Percentiles rank a stretch among this genome's conserved stretches.
phyloP scores from a whole-genome alignment of 2,888 invertebrate genomes.

The Mesochorus sp. region DNA sequence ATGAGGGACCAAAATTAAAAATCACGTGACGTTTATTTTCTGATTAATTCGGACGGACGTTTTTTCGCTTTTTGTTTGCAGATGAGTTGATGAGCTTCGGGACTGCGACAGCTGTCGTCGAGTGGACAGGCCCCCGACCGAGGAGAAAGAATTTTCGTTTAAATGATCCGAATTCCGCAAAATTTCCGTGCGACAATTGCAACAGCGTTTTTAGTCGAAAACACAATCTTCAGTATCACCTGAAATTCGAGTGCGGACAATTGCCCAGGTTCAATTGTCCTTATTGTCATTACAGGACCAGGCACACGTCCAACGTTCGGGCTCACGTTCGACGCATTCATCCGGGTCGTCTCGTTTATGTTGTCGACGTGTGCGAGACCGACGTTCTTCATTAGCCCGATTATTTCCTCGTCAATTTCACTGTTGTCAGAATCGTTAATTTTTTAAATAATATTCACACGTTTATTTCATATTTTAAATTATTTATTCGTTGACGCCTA shows the following conservation, averaged over 20 bases:
- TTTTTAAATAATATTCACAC: not conserved
- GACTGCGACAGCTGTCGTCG: not conserved
- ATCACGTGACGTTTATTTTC: not conserved
- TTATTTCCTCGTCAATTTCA: not conserved
- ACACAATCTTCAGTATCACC: slow-evolving; percentile 78
- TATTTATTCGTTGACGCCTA: not conserved
- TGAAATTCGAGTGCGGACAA: slow-evolving; percentile 79
- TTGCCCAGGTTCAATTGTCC: slow-evolving; percentile 79
- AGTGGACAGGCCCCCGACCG: slow-evolving; percentile 6
- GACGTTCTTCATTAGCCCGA: slow-evolving; percentile 1
- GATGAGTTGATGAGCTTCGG: slow-evolving; percentile 15
- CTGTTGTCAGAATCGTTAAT: not conserved
- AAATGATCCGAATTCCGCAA: slow-evolving; percentile 41
- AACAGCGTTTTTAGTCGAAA: slow-evolving; percentile 76
- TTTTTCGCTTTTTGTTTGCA: slow-evolving; percentile 38
- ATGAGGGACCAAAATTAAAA: not conserved
- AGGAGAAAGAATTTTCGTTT: slow-evolving; percentile 14
- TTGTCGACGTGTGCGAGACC: slow-evolving; percentile 70
- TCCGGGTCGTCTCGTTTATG: slow-evolving; percentile 72
- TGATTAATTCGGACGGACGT: not conserved
- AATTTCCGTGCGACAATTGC: slow-evolving; percentile 76
- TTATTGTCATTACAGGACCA: slow-evolving; percentile 78
- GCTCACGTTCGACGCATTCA: slow-evolving; percentile 77
- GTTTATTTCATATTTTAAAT: not conserved
- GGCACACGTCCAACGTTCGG: slow-evolving; percentile 77